Evolutionary conservation across 2,888 invertebrate species (phyloP), one percentile per base, ranked within the genome.

Genomic region (Drosophila conformis): DNA sequence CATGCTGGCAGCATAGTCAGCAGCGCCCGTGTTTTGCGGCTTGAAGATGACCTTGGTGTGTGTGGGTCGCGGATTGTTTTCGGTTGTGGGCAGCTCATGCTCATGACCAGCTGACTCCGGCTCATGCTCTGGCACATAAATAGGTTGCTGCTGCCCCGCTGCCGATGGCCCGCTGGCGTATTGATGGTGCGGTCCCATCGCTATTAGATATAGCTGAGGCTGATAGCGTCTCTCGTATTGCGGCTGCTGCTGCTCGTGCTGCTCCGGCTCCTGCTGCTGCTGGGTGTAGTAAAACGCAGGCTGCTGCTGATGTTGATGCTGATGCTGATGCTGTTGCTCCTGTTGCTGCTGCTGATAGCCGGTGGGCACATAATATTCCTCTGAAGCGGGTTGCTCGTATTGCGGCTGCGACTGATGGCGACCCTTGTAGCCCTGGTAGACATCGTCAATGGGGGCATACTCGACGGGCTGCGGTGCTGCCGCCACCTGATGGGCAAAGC

Each of bases 41-140:
- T 91, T 91, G 70, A 93, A 93, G 56, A 91, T 78, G 13, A 93
- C 92, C 65, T 92, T 92, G 6, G 93, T 93, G 73, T 93, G 93
- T 0, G 92, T 92, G 57, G 83, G 62, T 4, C 92, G 88, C 1
- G 93, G 93, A 85, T 90, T 93, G 70, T 93, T 93, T 76, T 93
- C 93, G 4, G 85, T 89, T 2, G 91, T 85, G 38, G 89, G 87
- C 18, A 89, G 65, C 4, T 79, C 70, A 31, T 81, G 80, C 4
- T 67, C 71, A 5, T 62, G 63, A 13, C 61, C 70, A 8, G 60
- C 51, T 13, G 64, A 29, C n/a, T 51, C 63, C 11, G 80, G 42
- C 35, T 89, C 89, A 11, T 82, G 68, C 4, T 84, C 83, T 0
- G 89, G 87, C n/a, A 89, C 87, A 78, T 90, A 90, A 7, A 90